Conservation (phyloP, 2,888 invertebrate genomes). For the Meteorus colon region DNA sequence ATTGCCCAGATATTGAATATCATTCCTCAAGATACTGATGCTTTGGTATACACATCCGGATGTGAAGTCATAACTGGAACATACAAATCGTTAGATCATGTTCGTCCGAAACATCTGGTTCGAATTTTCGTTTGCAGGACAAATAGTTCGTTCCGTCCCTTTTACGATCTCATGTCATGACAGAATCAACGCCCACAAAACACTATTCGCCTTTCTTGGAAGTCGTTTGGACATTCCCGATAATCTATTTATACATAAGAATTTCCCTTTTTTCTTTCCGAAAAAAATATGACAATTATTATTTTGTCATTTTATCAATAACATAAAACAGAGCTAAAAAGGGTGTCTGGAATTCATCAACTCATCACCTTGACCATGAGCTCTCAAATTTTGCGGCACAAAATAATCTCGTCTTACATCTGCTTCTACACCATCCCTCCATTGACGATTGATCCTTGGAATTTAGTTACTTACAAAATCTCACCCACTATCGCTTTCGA, state of each 20-base stretch:
- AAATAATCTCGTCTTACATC: slow-evolving; percentile 50
- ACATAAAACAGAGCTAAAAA: slow-evolving; percentile 7
- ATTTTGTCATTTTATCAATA: neutral
- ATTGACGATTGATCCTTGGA: slow-evolving; percentile 57
- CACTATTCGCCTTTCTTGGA: neutral
- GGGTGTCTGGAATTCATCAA: slow-evolving; percentile 3
- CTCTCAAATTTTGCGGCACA: slow-evolving; percentile 10
- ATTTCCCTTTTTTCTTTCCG: neutral
- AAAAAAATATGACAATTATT: neutral
- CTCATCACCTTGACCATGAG: slow-evolving; percentile 18
- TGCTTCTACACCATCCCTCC: slow-evolving; percentile 48
- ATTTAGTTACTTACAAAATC: slow-evolving; percentile 54
- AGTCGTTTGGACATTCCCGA: neutral
- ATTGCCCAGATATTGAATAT: neutral
- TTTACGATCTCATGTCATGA: slow-evolving; percentile 3
- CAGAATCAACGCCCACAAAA: neutral
- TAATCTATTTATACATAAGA: neutral
- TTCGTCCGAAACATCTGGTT: slow-evolving; percentile 48
- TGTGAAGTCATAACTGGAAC: slow-evolving; percentile 25
- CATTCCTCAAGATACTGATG: slow-evolving; percentile 9
- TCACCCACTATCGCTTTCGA: slow-evolving; percentile 45
- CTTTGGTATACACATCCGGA: slow-evolving; percentile 28
- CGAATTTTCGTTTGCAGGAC: slow-evolving; percentile 47
- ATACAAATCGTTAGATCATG: slow-evolving; percentile 50
- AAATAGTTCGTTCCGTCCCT: slow-evolving; percentile 41